Conservation (phyloP, 1,140 invertebrate genomes). For the Pomacea maculata region DNA sequence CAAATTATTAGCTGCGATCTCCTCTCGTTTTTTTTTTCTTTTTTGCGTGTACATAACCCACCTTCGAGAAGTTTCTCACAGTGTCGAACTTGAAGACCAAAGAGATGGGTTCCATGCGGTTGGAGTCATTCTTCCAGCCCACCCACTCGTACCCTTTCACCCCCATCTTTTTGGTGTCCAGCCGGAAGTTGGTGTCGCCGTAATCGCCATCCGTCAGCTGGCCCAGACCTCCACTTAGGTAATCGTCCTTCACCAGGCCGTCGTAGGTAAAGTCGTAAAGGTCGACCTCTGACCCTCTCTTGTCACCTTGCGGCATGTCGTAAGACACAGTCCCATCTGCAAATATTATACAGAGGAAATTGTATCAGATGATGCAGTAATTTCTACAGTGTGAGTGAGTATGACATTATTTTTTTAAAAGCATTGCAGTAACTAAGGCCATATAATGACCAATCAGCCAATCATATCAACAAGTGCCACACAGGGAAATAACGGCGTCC, state of each 20-base stretch:
- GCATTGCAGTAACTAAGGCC: too few relatives aligned
- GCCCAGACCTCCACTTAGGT: conserved; percentile 76
- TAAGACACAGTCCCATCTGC: conserved; percentile 83
- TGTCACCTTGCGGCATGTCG: conserved; percentile 83
- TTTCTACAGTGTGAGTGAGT: too few relatives aligned
- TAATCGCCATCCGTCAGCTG: conserved; percentile 83
- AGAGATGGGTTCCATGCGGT: conserved; percentile 62
- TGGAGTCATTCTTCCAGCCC: conserved; percentile 87
- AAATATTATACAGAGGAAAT: conserved; percentile 47
- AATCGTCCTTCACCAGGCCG: conserved; percentile 71
- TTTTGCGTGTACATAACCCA: not conserved
- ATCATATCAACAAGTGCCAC: too few relatives aligned
- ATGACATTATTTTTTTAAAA: too few relatives aligned
- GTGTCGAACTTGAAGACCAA: conserved; percentile 85
- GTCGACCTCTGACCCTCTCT: conserved; percentile 78
- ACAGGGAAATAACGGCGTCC: too few relatives aligned
- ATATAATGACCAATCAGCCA: too few relatives aligned
- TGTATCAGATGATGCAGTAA: not conserved
- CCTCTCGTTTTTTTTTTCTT: too few relatives aligned
- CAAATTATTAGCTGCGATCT: too few relatives aligned
- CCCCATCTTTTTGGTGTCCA: conserved; percentile 75
- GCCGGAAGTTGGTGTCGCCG: conserved; percentile 80
- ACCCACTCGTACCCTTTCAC: conserved; percentile 85
- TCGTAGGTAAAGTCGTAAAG: conserved; percentile 93
- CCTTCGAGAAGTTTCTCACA: conserved; percentile 81